Percentiles rank a stretch among this genome's conserved stretches.
These are phyloP conservation scores for Hetaerina titia DNA, from an alignment of 2,888 invertebrate species.

Conservation along the genomic window DNA sequence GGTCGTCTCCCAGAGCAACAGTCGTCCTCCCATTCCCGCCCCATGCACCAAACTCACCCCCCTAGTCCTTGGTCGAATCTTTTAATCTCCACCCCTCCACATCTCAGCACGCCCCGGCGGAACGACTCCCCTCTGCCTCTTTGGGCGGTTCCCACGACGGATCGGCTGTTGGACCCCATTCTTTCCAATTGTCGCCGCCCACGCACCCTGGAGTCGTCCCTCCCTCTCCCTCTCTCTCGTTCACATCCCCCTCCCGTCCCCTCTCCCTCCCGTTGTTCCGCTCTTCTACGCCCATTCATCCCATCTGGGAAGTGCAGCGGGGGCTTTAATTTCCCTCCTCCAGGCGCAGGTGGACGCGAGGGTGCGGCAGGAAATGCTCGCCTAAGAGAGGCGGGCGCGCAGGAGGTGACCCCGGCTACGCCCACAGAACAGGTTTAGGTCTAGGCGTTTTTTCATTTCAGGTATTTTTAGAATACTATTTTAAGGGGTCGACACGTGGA, in stretches of 20 bases:
- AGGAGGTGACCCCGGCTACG: constrained; percentile 3
- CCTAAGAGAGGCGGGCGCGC: background rate
- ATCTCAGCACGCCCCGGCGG: background rate
- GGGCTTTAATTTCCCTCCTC: background rate
- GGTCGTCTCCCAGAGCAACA: background rate
- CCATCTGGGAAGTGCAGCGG: background rate
- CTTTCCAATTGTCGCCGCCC: background rate
- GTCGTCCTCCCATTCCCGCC: background rate
- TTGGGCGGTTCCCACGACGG: background rate
- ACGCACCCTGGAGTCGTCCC: background rate
- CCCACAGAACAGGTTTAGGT: constrained; percentile 8
- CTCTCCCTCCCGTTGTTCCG: background rate
- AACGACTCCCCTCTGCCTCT: background rate
- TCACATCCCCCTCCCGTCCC: background rate
- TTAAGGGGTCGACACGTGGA: background rate
- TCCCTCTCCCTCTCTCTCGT: background rate
- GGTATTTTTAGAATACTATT: background rate
- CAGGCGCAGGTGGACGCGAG: background rate
- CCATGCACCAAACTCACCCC: background rate
- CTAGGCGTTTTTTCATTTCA: background rate
- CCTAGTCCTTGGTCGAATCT: background rate
- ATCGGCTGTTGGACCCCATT: no score
- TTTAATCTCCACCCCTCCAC: background rate
- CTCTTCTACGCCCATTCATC: background rate
- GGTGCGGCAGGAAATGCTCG: constrained; percentile 25